These are phyloP conservation scores for Actenoides hombroni DNA, from an alignment of 2,113 vertebrate genomes.

Conservation along the genomic window DNA sequence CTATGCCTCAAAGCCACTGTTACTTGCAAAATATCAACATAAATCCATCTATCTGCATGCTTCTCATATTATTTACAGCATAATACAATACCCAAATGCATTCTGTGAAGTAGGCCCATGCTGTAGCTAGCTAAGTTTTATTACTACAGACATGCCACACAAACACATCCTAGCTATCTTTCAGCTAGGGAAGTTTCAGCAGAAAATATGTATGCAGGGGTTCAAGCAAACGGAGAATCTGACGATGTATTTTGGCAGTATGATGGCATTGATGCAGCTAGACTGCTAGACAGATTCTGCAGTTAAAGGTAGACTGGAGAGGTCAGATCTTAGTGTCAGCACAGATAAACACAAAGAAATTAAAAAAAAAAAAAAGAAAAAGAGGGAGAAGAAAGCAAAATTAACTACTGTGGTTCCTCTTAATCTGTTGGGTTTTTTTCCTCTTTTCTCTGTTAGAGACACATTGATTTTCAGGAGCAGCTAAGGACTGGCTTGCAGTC, in stretches of 20 bases:
- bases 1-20: neutral
- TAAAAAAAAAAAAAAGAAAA: rapidly evolving
- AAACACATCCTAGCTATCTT: neutral
- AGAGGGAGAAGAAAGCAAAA: neutral
- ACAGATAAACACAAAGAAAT: neutral
- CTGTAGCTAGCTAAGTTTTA: neutral
- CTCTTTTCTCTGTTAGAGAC: rapidly evolving
- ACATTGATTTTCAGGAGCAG: neutral
- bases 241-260: neutral
- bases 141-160: neutral
- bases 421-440: neutral
- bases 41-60: constrained; percentile 32
- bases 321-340: neutral
- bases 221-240: neutral
- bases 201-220: neutral
- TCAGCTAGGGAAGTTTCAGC: neutral
- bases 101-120: neutral
- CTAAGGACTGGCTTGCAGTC: neutral
- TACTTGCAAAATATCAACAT: constrained; percentile 28
- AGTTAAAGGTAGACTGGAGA: neutral
- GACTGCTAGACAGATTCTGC: neutral
- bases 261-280: neutral
- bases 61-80: constrained; percentile 23
- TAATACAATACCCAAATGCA: constrained; percentile 14
- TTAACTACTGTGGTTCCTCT: neutral